Conservation (phyloP, 2,888 invertebrate genomes). For the Molanna angustata region DNA sequence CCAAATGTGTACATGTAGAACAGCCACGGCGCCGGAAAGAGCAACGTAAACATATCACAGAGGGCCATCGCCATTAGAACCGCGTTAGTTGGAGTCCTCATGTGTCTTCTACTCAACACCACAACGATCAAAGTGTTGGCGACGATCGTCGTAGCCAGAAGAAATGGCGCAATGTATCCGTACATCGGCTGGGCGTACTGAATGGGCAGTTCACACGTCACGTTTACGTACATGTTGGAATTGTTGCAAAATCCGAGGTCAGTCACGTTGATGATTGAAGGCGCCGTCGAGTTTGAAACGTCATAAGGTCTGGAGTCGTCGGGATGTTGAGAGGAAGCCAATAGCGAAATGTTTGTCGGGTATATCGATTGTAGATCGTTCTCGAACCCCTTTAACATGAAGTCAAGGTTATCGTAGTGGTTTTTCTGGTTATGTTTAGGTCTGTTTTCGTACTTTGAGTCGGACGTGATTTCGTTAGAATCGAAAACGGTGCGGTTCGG, state of each 20-base stretch:
- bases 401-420: slow-evolving; percentile 12
- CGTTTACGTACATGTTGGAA: slow-evolving; percentile 46
- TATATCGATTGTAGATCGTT: slow-evolving; percentile 11
- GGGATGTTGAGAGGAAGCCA: background rate
- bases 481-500: slow-evolving; percentile 11
- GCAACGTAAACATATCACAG: slow-evolving; percentile 89
- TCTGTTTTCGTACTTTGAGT: slow-evolving; percentile 8
- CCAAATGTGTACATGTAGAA: slow-evolving; percentile 91
- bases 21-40: slow-evolving; percentile 87
- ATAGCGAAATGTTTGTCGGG: slow-evolving; percentile 4
- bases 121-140: slow-evolving; percentile 90
- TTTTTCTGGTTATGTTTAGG: slow-evolving; percentile 12
- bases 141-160: slow-evolving; percentile 82
- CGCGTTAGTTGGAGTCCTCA: slow-evolving; percentile 90
- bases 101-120: slow-evolving; percentile 84
- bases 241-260: slow-evolving; percentile 5
- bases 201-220: slow-evolving; percentile 65
- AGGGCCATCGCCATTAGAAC: slow-evolving; percentile 95
- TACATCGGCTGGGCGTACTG: slow-evolving; percentile 69
- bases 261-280: slow-evolving; percentile 10
- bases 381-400: slow-evolving; percentile 12
- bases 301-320: no score
- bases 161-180: slow-evolving; percentile 77
- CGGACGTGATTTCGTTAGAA: slow-evolving; percentile 17
- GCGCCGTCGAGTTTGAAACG: slow-evolving; percentile 1